These are phyloP conservation scores for Eulimnadia texana DNA, from an alignment of 1,140 invertebrate species.

Conservation along the genomic window DNA sequence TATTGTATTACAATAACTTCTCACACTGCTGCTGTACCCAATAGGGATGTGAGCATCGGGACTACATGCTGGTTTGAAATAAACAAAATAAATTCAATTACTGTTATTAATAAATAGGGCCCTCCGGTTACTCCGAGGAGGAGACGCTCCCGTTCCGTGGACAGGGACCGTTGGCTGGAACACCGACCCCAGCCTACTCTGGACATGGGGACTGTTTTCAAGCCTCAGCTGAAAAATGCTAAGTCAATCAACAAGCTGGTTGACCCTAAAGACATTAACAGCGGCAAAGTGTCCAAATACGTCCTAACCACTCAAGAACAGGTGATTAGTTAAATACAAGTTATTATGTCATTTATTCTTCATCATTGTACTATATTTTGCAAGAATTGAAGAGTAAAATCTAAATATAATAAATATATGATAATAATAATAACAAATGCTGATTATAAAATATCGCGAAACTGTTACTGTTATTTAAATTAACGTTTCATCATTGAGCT, in stretches of 20 bases:
- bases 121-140: slow-evolving; percentile 49
- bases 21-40: too few relatives aligned
- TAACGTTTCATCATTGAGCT: too few relatives aligned
- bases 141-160: slow-evolving; percentile 59
- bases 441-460: too few relatives aligned
- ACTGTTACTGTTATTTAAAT: too few relatives aligned
- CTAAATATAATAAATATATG: too few relatives aligned
- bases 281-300: slow-evolving; percentile 56
- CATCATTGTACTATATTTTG: neutral
- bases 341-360: neutral
- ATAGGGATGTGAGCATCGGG: too few relatives aligned
- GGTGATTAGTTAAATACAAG: neutral
- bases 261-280: slow-evolving; percentile 50
- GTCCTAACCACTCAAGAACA: slow-evolving; percentile 75
- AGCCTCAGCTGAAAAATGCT: slow-evolving; percentile 58
- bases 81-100: slow-evolving; percentile 1
- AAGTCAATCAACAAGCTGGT: slow-evolving; percentile 68
- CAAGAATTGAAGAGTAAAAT: too few relatives aligned
- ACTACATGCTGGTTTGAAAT: too few relatives aligned
- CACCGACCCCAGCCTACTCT: slow-evolving; percentile 56
- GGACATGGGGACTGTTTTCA: slow-evolving; percentile 62
- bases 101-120: neutral
- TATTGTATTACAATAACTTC: too few relatives aligned
- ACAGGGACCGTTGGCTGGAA: slow-evolving; percentile 67
- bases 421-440: too few relatives aligned